Percentiles rank a stretch among this genome's conserved stretches.
phyloP scores from a whole-genome alignment of 2,888 invertebrate species.

The Cenopis cana region DNA sequence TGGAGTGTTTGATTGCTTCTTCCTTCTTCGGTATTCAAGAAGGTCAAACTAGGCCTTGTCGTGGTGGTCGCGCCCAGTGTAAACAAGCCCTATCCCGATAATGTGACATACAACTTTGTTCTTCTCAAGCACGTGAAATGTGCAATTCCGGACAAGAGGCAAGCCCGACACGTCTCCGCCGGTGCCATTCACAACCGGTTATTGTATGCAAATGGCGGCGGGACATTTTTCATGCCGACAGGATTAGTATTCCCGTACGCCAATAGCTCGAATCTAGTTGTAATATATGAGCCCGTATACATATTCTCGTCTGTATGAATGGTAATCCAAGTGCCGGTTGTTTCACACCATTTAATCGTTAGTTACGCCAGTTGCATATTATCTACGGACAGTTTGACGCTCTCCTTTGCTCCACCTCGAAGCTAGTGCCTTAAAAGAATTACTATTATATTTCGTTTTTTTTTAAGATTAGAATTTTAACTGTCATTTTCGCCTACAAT shows the following conservation, averaged over 20 bases:
- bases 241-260: constrained; percentile 56
- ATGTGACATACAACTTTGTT: not conserved
- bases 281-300: not conserved
- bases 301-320: not conserved
- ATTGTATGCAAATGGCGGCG: constrained; percentile 79
- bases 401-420: not conserved
- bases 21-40: no score
- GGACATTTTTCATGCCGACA: constrained; percentile 66
- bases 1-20: no score
- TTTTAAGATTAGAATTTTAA: no score
- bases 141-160: constrained; percentile 53
- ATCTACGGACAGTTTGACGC: not conserved
- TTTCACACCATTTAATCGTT: not conserved
- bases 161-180: constrained; percentile 59
- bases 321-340: not conserved
- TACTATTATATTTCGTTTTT: no score
- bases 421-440: no score
- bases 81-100: not conserved
- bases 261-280: constrained; percentile 50
- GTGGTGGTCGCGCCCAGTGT: no score
- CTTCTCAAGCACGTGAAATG: constrained; percentile 54
- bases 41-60: no score
- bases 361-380: not conserved
- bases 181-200: constrained; percentile 69
- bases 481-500: no score